phyloP scores from a whole-genome alignment of 1,140 invertebrate species.

The Sipha flava region DNA sequence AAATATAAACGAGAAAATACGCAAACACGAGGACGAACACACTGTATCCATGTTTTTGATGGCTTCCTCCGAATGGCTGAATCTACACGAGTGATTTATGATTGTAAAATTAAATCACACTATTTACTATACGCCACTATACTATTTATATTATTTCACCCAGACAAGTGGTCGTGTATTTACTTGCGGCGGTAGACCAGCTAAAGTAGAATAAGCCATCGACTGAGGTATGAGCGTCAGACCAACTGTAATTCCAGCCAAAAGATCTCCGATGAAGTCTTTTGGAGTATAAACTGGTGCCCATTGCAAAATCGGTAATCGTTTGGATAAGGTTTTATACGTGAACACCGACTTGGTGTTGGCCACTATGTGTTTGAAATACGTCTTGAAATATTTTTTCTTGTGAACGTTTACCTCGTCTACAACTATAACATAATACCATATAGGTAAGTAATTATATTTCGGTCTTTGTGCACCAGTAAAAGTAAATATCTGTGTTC shows the following conservation, averaged over 20 bases:
- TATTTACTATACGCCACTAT: too few species aligned
- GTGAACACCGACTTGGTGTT: slow-evolving; percentile 47
- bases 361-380: slow-evolving; percentile 35
- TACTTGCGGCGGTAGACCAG: slow-evolving; percentile 53
- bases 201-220: slow-evolving; percentile 71
- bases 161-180: neutral
- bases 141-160: too few species aligned
- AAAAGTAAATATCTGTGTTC: too few species aligned
- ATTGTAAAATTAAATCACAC: too few species aligned
- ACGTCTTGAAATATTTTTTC: neutral
- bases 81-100: too few species aligned
- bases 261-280: slow-evolving; percentile 56
- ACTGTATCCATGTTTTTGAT: too few species aligned
- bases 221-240: slow-evolving; percentile 78
- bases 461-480: too few species aligned
- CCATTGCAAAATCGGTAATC: slow-evolving; percentile 64
- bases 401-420: neutral
- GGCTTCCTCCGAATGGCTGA: too few species aligned
- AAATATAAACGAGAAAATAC: too few species aligned
- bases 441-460: neutral
- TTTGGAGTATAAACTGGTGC: slow-evolving; percentile 62
- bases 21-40: too few species aligned
- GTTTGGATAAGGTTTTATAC: slow-evolving; percentile 58
- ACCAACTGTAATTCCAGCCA: slow-evolving; percentile 76
- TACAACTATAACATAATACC: neutral